These are phyloP conservation scores for Mormyrus hasselquistii DNA, from an alignment of 2,797 vertebrate species.

Conservation along the genomic window DNA sequence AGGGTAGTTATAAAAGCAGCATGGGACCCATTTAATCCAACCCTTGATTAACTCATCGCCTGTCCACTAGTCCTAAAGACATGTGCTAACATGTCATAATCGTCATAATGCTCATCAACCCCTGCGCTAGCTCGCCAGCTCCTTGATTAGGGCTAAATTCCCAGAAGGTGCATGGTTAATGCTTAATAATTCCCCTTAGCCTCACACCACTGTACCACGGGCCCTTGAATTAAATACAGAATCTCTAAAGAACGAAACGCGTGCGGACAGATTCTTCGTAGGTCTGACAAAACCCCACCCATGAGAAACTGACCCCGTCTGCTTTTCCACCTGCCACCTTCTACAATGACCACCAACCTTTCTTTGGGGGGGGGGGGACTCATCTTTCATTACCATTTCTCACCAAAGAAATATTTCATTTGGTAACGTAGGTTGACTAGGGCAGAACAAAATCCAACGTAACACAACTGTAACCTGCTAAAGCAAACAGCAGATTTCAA, in stretches of 20 bases:
- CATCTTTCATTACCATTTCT: background rate
- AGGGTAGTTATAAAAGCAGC: conserved; percentile 77
- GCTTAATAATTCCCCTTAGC: conserved; percentile 81
- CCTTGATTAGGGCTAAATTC: conserved; percentile 83
- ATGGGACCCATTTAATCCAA: conserved; percentile 83
- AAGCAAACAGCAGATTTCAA: conserved; percentile 25
- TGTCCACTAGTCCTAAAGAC: conserved; percentile 84
- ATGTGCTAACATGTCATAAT: conserved; percentile 96
- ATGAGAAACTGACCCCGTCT: background rate
- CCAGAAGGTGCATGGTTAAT: conserved; percentile 78
- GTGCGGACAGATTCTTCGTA: conserved; percentile 63
- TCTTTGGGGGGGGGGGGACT: background rate
- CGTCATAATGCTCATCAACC: conserved; percentile 85
- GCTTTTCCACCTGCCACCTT: background rate
- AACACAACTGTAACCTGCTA: conserved; percentile 22
- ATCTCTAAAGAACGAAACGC: conserved; percentile 67
- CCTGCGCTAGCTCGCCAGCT: conserved; percentile 71
- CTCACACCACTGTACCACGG: conserved; percentile 69
- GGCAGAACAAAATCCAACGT: background rate
- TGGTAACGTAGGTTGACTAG: background rate
- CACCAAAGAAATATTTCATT: background rate
- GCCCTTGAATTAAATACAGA: conserved; percentile 77
- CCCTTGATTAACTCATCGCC: conserved; percentile 93
- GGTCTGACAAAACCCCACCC: conserved; percentile 35
- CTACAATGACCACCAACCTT: background rate